A percentile compares a stretch with the other conserved stretches of the same genome.
Conservation (phyloP, 1,140 invertebrate species). For the Argopecten irradians region DNA sequence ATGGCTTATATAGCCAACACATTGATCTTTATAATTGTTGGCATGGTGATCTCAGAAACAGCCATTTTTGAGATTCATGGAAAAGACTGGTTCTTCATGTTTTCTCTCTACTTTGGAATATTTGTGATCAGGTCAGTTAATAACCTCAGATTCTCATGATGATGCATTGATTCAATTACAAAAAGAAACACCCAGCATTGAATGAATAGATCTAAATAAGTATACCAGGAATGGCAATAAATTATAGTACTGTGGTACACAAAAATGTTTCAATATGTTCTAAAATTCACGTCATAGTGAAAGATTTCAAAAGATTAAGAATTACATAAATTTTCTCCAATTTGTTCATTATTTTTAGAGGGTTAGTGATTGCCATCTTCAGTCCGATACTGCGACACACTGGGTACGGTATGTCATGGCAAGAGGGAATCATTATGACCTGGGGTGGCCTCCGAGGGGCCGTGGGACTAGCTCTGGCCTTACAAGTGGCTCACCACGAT, state of each 20-base stretch:
- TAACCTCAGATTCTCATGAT: too few species aligned
- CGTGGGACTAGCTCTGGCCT: slow-evolving; percentile 76
- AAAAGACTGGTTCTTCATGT: slow-evolving; percentile 73
- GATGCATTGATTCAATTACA: too few species aligned
- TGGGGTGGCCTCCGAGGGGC: slow-evolving; percentile 79
- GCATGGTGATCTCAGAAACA: slow-evolving; percentile 76
- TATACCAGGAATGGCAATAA: too few species aligned
- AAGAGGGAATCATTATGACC: slow-evolving; percentile 75
- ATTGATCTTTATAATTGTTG: slow-evolving; percentile 78
- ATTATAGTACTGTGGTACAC: too few species aligned
- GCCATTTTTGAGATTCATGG: slow-evolving; percentile 64
- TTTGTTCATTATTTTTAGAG: slow-evolving; percentile 54
- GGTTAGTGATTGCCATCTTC: slow-evolving; percentile 73
- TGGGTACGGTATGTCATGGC: slow-evolving; percentile 77
- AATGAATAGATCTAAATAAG: too few species aligned
- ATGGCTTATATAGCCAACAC: slow-evolving; percentile 78
- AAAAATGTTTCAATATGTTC: neutral
- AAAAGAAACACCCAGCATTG: too few species aligned
- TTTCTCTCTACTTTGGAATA: slow-evolving; percentile 73
- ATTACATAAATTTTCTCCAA: too few species aligned
- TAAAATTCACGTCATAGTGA: neutral
- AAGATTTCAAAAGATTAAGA: neutral
- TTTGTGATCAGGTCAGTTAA: slow-evolving; percentile 73
- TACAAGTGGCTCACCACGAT: slow-evolving; percentile 74
- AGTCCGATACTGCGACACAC: slow-evolving; percentile 75